Percentiles rank a stretch among this genome's conserved stretches.
phyloP scores from a whole-genome alignment of 2,888 invertebrate genomes.

The Torymus tubicola region DNA sequence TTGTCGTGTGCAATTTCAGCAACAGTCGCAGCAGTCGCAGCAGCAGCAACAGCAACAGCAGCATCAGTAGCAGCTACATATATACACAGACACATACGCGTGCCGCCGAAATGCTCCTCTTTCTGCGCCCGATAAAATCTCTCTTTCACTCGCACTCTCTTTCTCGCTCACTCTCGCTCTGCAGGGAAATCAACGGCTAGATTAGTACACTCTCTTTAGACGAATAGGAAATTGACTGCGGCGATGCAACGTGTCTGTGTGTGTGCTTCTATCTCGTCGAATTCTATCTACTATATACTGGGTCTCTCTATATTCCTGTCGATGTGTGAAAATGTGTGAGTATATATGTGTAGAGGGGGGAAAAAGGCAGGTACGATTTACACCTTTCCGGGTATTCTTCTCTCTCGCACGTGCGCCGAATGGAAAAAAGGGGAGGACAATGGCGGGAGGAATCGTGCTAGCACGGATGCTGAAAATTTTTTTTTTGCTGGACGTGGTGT shows the following conservation, averaged over 20 bases:
- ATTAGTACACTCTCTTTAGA: conserved; percentile 33
- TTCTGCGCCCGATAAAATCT: not conserved
- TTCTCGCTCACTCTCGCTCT: not conserved
- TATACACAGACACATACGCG: too few relatives aligned
- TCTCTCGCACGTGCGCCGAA: not conserved
- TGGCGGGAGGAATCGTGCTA: not conserved
- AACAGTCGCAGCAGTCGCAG: too few relatives aligned
- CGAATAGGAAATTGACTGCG: conserved; percentile 14
- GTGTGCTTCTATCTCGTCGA: too few relatives aligned
- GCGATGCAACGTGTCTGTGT: not conserved
- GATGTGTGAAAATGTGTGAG: not conserved
- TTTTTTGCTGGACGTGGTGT: too few relatives aligned
- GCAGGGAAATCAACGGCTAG: conserved; percentile 54
- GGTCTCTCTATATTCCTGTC: not conserved
- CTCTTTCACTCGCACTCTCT: too few relatives aligned
- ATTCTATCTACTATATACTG: too few relatives aligned
- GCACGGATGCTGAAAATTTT: too few relatives aligned
- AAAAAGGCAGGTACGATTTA: conserved; percentile 37
- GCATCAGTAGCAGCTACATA: too few relatives aligned
- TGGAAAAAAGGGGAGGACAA: conserved; percentile 9
- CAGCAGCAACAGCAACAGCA: too few relatives aligned
- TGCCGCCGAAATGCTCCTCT: not conserved
- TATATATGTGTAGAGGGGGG: not conserved
- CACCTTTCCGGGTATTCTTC: conserved; percentile 28
- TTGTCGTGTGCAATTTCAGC: too few relatives aligned